Percentiles rank a stretch among this genome's conserved stretches.
Evolutionary conservation across 2,113 vertebrate species (phyloP).

Genomic region (Pelobates fuscus): DNA sequence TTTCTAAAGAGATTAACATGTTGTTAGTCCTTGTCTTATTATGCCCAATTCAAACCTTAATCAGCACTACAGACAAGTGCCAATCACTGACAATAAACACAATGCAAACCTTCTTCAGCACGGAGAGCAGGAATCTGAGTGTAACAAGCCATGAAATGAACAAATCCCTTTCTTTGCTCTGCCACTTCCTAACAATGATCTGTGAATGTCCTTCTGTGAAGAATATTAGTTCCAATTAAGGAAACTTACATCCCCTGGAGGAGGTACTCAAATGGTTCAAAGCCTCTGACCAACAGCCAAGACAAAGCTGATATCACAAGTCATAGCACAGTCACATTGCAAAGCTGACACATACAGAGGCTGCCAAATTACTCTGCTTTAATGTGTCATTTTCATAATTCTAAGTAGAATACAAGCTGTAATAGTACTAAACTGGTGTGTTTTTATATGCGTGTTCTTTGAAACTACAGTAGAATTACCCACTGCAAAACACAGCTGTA

Average conservation of each 20-base stretch:
- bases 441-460: no score
- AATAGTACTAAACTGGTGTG: no score
- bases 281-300: neutral
- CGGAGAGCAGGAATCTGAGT: neutral
- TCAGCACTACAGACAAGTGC: neutral
- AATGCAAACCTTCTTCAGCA: neutral
- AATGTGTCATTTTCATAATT: neutral
- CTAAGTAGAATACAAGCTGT: no score
- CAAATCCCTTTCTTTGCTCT: slow-evolving; percentile 4
- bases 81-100: neutral
- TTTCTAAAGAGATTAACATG: neutral
- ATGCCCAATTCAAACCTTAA: neutral
- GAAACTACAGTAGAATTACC: no score
- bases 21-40: neutral
- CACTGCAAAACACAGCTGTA: no score
- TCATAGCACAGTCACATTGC: slow-evolving; percentile 7
- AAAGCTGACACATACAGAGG: neutral
- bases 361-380: neutral
- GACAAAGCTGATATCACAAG: slow-evolving; percentile 2
- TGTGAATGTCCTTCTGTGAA: slow-evolving; percentile 27
- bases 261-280: slow-evolving; percentile 22
- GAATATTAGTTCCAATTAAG: slow-evolving; percentile 43
- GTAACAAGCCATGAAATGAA: neutral
- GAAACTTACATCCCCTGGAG: slow-evolving; percentile 19
- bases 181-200: slow-evolving; percentile 18